Conservation (phyloP, 2,113 vertebrate genomes). For the Brachyhypopomus gauderio region DNA sequence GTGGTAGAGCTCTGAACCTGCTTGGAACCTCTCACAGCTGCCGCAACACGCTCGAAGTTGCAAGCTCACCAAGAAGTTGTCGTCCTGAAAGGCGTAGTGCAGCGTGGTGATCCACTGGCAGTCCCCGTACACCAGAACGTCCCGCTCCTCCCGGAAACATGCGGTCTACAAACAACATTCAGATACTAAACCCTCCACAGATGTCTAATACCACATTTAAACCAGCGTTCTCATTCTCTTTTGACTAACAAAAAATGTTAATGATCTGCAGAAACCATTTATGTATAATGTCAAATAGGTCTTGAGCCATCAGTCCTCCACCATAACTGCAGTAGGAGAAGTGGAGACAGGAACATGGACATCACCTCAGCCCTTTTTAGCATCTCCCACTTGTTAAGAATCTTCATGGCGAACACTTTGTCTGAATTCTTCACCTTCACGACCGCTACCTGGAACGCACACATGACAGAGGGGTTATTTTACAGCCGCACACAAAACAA, state of each 20-base stretch:
- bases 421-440: constrained; percentile 96
- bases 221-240: neutral
- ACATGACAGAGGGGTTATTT: neutral
- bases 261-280: too few species aligned
- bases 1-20: too few species aligned
- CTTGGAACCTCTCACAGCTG: neutral
- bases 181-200: neutral
- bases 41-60: neutral
- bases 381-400: constrained; percentile 99
- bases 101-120: constrained; percentile 97
- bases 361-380: constrained; percentile 96
- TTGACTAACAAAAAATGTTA: neutral
- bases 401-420: constrained; percentile 99
- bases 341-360: neutral
- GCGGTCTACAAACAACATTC: constrained; percentile 82
- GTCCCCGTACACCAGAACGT: constrained; percentile 96
- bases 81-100: constrained; percentile 98
- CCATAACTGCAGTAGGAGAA: neutral
- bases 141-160: constrained; percentile 96
- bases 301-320: neutral
- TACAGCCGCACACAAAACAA: constrained; percentile 8
- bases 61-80: constrained; percentile 89
- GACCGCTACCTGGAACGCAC: constrained; percentile 86
- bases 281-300: neutral
- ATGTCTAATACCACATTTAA: neutral